phyloP scores from a whole-genome alignment of 2,888 invertebrate genomes.

The Synanthedon myopaeformis region DNA sequence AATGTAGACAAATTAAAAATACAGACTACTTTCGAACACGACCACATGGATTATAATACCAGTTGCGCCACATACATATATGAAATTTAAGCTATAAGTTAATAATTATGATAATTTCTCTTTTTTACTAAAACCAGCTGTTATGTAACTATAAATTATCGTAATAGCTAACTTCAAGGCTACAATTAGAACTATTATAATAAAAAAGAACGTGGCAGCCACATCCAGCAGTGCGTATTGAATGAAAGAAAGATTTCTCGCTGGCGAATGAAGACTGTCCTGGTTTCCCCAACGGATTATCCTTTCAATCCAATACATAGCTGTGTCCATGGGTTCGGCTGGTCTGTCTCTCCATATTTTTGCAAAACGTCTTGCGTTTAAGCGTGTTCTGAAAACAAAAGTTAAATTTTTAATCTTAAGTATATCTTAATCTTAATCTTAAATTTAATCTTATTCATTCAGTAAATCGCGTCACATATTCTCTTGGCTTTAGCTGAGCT shows the following conservation, averaged over 20 bases:
- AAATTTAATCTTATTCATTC: too few relatives aligned
- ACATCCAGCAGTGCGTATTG: constrained; percentile 45
- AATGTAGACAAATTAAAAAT: too few relatives aligned
- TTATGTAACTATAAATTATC: constrained; percentile 25
- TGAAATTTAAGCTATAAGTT: too few relatives aligned
- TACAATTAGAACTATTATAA: constrained; percentile 21
- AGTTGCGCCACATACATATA: too few relatives aligned
- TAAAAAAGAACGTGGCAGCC: constrained; percentile 25
- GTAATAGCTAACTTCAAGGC: constrained; percentile 25
- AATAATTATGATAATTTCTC: background rate
- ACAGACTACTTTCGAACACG: too few relatives aligned
- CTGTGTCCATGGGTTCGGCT: constrained; percentile 63
- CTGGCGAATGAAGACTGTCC: constrained; percentile 34
- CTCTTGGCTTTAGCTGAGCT: too few relatives aligned
- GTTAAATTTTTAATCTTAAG: too few relatives aligned
- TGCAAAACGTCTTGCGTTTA: constrained; percentile 53
- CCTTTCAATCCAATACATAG: constrained; percentile 71
- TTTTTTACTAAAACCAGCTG: constrained; percentile 7
- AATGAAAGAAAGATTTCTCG: constrained; percentile 38
- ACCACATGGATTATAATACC: too few relatives aligned
- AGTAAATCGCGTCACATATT: too few relatives aligned
- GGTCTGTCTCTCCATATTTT: constrained; percentile 65
- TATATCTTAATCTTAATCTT: too few relatives aligned
- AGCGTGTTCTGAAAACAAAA: constrained; percentile 40
- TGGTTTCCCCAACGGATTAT: constrained; percentile 54